phyloP scores from a whole-genome alignment of 2,797 vertebrate genomes.

The Microctenopoma lineatum region DNA sequence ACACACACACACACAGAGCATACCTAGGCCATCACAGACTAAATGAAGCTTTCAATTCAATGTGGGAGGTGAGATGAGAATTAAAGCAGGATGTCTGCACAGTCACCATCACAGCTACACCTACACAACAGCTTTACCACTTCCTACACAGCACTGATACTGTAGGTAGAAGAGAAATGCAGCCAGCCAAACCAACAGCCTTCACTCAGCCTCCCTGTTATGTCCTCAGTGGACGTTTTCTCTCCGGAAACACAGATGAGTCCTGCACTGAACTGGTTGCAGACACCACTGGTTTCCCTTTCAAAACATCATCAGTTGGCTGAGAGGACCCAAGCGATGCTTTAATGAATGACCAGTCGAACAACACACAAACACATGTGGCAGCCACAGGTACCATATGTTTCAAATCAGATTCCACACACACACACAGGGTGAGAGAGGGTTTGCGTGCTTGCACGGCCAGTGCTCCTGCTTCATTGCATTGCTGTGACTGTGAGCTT shows the following conservation, averaged over 20 bases:
- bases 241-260: background rate
- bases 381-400: background rate
- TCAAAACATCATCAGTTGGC: background rate
- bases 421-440: background rate
- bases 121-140: background rate
- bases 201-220: background rate
- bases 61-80: slow-evolving; percentile 4
- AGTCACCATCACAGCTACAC: slow-evolving; percentile 2
- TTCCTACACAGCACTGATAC: no score
- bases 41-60: background rate
- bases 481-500: slow-evolving; percentile 31
- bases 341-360: background rate
- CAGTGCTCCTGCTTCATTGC: slow-evolving; percentile 22
- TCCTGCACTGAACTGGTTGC: background rate
- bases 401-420: background rate
- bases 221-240: background rate
- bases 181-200: background rate
- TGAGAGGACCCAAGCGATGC: background rate
- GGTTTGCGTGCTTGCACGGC: slow-evolving; percentile 45
- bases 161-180: background rate
- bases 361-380: background rate
- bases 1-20: background rate
- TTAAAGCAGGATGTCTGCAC: background rate
- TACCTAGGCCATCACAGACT: background rate
- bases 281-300: background rate